Evolutionary conservation across 2,797 vertebrate species (phyloP).

Genomic region (Pogonophryne albipinna): DNA sequence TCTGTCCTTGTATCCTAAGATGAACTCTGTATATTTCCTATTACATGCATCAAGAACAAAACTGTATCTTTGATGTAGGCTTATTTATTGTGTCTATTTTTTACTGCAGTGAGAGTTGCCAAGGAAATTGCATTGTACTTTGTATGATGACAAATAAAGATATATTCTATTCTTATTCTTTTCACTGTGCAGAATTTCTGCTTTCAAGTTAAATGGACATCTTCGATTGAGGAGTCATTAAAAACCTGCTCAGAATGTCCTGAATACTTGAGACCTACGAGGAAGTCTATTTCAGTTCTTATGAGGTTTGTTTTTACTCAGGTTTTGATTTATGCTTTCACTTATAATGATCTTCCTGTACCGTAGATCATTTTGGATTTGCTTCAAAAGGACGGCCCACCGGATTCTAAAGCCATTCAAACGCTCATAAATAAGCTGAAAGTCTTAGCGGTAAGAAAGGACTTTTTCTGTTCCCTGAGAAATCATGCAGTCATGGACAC

Average conservation of each 20-base stretch:
- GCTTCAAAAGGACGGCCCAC: slow-evolving; percentile 66
- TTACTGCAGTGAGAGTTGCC: too few relatives aligned
- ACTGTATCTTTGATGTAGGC: neutral
- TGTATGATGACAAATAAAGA: too few relatives aligned
- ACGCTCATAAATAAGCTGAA: slow-evolving; percentile 76
- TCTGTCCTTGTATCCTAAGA: neutral
- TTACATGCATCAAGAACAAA: neutral
- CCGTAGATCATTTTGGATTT: slow-evolving; percentile 79
- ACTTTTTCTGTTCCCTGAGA: neutral
- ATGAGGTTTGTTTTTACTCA: neutral
- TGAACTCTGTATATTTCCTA: slow-evolving; percentile 18
- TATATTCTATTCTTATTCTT: too few relatives aligned
- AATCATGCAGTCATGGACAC: neutral
- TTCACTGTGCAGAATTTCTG: neutral
- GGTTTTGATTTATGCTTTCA: neutral
- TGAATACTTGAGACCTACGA: neutral
- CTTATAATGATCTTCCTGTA: neutral
- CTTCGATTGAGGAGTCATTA: neutral
- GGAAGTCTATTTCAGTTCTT: neutral
- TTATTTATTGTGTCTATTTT: too few relatives aligned
- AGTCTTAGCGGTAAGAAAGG: slow-evolving; percentile 64
- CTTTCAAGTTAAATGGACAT: neutral
- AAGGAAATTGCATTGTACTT: too few relatives aligned
- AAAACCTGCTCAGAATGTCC: neutral
- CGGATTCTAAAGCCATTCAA: slow-evolving; percentile 69